phyloP scores from a whole-genome alignment of 2,888 invertebrate genomes.

The Aricia artaxerxes region DNA sequence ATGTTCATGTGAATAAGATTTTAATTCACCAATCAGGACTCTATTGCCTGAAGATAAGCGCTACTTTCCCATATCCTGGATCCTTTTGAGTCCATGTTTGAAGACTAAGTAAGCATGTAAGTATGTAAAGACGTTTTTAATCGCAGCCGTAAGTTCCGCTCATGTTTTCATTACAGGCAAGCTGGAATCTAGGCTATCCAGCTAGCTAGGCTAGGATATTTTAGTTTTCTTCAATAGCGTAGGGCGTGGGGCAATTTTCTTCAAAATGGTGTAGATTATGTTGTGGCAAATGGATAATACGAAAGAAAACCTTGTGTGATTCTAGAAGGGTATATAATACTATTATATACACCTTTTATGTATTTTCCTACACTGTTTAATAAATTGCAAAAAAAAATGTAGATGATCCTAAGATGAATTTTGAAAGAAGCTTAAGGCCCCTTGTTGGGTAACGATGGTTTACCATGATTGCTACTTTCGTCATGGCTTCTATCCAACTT shows the following conservation, averaged over 20 bases:
- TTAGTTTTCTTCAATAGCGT: not conserved
- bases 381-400: too few species aligned
- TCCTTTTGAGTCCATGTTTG: slow-evolving; percentile 34
- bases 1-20: slow-evolving; percentile 54
- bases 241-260: not conserved
- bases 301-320: too few species aligned
- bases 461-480: too few species aligned
- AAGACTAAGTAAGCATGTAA: slow-evolving; percentile 21
- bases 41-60: slow-evolving; percentile 36
- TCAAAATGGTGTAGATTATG: not conserved
- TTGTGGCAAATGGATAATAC: not conserved
- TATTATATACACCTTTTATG: too few species aligned
- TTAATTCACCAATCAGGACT: slow-evolving; percentile 39
- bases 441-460: too few species aligned
- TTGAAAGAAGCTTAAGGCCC: too few species aligned
- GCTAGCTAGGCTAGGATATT: not conserved
- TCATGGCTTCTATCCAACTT: too few species aligned
- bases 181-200: not conserved
- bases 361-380: too few species aligned
- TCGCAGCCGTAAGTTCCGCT: not conserved
- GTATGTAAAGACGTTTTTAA: slow-evolving; percentile 28
- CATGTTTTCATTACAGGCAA: slow-evolving; percentile 5
- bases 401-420: too few species aligned
- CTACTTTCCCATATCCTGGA: slow-evolving; percentile 41
- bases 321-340: too few species aligned